These are phyloP conservation scores for Fukomys damarensis DNA, from an alignment of 2,113 vertebrate species.

Conservation along the genomic window DNA sequence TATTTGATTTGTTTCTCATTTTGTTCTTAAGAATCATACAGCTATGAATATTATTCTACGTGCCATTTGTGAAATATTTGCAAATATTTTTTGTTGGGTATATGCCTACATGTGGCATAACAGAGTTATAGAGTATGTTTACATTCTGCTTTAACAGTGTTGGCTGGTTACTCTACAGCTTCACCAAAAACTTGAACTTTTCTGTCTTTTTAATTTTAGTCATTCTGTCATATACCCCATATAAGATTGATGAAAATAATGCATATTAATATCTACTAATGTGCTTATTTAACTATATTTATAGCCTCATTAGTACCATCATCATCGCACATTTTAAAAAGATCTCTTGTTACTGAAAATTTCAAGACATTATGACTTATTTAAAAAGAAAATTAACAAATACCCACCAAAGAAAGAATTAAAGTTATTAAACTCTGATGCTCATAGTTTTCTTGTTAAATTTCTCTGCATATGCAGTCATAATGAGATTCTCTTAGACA, in stretches of 20 bases:
- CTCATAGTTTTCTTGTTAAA: constrained; percentile 38
- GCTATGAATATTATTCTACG: background rate
- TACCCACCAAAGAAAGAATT: background rate
- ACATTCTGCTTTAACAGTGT: background rate
- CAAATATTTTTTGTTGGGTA: background rate
- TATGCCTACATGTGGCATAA: background rate
- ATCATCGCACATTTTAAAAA: background rate
- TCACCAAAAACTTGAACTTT: background rate
- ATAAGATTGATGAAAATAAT: background rate
- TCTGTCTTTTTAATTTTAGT: background rate
- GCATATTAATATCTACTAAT: background rate
- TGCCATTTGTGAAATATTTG: background rate
- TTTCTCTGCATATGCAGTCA: constrained; percentile 22
- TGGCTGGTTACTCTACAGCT: background rate
- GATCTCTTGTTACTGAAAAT: background rate
- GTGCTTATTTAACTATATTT: background rate
- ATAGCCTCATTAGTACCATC: background rate
- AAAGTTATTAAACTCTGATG: background rate
- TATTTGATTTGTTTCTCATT: background rate
- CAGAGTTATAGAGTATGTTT: background rate
- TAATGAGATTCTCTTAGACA: constrained; percentile 15
- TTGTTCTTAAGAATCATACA: background rate
- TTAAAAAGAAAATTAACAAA: constrained; percentile 29
- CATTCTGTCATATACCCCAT: background rate
- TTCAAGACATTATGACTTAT: background rate